Percentiles rank a stretch among this genome's conserved stretches.
Evolutionary conservation across 2,797 vertebrate genomes (phyloP).

Genomic region (Onychomys torridus): DNA sequence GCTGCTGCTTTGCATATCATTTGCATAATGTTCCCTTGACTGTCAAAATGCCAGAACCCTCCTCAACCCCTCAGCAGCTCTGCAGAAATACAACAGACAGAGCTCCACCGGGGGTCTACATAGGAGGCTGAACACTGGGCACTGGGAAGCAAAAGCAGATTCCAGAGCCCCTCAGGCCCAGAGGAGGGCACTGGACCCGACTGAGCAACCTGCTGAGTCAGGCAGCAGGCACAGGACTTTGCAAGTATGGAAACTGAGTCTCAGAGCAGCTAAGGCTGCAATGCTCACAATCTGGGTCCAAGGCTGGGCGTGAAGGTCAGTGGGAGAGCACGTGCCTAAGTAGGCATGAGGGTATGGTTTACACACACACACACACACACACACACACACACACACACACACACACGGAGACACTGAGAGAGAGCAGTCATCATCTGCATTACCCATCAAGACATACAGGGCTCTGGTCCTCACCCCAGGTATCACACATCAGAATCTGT

Average conservation of each 20-base stretch:
- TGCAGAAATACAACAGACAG: background rate
- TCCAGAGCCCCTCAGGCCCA: background rate
- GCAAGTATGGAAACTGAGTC: background rate
- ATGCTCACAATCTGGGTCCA: background rate
- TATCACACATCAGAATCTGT: background rate
- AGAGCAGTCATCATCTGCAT: too few relatives aligned
- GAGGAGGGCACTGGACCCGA: too few relatives aligned
- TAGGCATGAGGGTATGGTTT: background rate
- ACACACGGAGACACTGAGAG: background rate
- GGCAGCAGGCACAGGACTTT: fast-evolving
- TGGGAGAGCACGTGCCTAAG: background rate
- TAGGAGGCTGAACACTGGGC: background rate
- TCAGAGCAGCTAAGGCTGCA: background rate
- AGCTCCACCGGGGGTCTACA: background rate
- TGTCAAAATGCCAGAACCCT: slow-evolving; percentile 61
- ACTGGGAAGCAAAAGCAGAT: background rate
- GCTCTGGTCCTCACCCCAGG: background rate
- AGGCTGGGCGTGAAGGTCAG: background rate
- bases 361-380: background rate
- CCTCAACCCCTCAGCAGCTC: background rate
- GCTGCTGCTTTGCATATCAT: slow-evolving; percentile 68
- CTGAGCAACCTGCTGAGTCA: background rate
- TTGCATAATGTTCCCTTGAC: slow-evolving; percentile 45
- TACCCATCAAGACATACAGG: background rate
- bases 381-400: background rate